phyloP scores from a whole-genome alignment of 2,888 invertebrate species.

The Andrena dorsata region DNA sequence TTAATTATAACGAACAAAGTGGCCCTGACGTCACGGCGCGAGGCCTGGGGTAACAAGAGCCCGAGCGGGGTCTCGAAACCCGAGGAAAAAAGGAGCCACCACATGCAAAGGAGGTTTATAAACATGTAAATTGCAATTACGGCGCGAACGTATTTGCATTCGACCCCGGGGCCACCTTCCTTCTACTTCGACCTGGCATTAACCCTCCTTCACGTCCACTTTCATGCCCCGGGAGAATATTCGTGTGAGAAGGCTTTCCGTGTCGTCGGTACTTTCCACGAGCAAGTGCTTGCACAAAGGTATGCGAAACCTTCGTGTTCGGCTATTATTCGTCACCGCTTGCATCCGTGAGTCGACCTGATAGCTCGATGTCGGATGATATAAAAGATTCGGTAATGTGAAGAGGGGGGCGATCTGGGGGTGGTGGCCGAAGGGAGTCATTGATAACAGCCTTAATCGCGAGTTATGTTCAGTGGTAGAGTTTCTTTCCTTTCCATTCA shows the following conservation, averaged over 20 bases:
- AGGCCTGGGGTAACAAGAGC: slow-evolving; percentile 46
- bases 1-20: slow-evolving; percentile 60
- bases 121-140: slow-evolving; percentile 68
- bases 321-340: slow-evolving; percentile 39
- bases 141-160: slow-evolving; percentile 61
- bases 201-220: slow-evolving; percentile 13
- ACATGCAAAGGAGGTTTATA: slow-evolving; percentile 65
- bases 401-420: background rate
- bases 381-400: slow-evolving; percentile 1
- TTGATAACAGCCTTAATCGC: slow-evolving; percentile 37
- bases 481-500: background rate
- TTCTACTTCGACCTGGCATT: slow-evolving; percentile 39
- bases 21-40: slow-evolving; percentile 32
- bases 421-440: background rate
- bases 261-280: slow-evolving; percentile 38
- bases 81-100: slow-evolving; percentile 20
- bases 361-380: slow-evolving; percentile 25
- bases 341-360: slow-evolving; percentile 28
- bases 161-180: slow-evolving; percentile 43
- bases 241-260: slow-evolving; percentile 49
- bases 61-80: slow-evolving; percentile 25
- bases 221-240: slow-evolving; percentile 6
- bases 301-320: slow-evolving; percentile 41
- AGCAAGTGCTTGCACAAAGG: slow-evolving; percentile 15
- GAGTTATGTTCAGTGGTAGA: background rate